Evolutionary conservation across 2,888 invertebrate genomes (phyloP), one percentile per base, ranked within the genome.

Genomic region (Perdita meconis): DNA sequence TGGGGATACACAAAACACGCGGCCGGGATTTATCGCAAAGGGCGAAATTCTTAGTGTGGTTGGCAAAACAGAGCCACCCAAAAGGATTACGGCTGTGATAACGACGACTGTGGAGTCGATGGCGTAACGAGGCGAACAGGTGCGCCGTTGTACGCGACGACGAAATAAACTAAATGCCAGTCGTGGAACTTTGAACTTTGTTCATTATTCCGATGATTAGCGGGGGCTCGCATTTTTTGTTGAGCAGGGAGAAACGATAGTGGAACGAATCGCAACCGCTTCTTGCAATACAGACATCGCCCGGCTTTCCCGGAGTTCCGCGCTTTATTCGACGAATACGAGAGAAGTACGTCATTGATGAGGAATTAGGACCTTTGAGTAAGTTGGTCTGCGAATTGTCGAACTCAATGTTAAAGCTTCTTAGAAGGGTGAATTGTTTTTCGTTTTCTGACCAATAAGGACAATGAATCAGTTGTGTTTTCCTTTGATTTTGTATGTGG

Each of bases 121-220:
- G 68, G 63, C 65, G 63, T 72, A 82, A 78, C 61, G 74, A 66
- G 72, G 67, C 56, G 71, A 78, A 81, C 74, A 71, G 78, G 65
- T 70, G 78, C 50, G 65, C 75, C 44, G 34, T 51, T 42, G 19
- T 4, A 50, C 34, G 47, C 44, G 42, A 59, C 68, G 16, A 55
- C 38, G 59, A 50, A 61, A 68, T 59, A 64, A n/a, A 76, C 77
- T 68, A 71, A 72, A 70, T 19, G 47, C 8, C 70, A 68, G 69
- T 65, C 55, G 42, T 56, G 22, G 50, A 60, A 26, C 38, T 8
- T 22, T 67, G 68, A 88, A 88, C 78, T 88, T 86, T 82, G 71
- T 87, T 88, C 88, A 84, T 88, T 88, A 88, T 86, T 84, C 80
- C 78, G 77, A 84, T 83, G 87, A 87, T 87, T 87, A 87, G 80